Conservation (phyloP, 2,113 vertebrate species). For the Agapornis roseicollis region DNA sequence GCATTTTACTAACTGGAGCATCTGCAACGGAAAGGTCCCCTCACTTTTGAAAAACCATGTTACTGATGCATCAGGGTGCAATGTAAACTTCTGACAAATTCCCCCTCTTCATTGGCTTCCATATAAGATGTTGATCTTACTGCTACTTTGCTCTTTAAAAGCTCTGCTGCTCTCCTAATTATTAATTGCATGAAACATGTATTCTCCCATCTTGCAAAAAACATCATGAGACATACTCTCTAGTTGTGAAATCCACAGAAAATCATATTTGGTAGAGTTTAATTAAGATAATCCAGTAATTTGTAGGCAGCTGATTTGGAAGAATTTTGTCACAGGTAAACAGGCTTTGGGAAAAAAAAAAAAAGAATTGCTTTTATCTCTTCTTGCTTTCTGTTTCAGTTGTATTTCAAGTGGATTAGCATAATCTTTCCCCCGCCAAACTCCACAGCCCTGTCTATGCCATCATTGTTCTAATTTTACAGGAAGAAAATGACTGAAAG, state of each 20-base stretch:
- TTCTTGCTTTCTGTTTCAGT: conserved; percentile 29
- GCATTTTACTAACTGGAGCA: conserved; percentile 16
- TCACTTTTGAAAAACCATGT: background rate
- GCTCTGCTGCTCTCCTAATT: background rate
- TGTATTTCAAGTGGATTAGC: conserved; percentile 33
- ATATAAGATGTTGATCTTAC: background rate
- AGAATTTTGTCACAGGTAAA: conserved; percentile 43
- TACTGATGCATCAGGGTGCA: background rate
- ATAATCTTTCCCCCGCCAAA: conserved; percentile 6
- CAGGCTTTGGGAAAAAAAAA: background rate
- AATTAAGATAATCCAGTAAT: background rate
- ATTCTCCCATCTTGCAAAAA: background rate
- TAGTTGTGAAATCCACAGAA: background rate
- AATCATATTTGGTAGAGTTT: background rate
- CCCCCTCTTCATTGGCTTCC: background rate
- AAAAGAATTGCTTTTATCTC: background rate
- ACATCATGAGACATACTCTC: background rate
- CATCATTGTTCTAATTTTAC: conserved; percentile 29
- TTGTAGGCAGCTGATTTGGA: background rate
- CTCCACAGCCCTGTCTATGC: background rate
- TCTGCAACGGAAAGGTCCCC: background rate
- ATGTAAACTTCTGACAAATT: background rate
- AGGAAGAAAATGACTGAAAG: conserved; percentile 5
- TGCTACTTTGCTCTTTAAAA: background rate
- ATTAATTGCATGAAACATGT: background rate